Conservation (phyloP, 1,140 invertebrate species). For the Cylas formicarius region DNA sequence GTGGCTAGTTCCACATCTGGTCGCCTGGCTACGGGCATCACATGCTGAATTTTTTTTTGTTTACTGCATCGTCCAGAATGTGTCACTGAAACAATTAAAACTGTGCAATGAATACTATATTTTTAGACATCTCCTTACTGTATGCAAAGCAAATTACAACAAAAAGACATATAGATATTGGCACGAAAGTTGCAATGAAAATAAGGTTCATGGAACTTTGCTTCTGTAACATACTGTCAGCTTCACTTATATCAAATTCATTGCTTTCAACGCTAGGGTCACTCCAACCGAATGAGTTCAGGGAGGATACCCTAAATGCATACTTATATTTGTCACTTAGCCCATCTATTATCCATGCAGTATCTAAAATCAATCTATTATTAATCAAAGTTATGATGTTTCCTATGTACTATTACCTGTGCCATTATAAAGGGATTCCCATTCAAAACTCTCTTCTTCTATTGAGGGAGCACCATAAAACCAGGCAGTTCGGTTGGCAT, state of each 20-base stretch:
- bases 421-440: constrained; percentile 74
- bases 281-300: constrained; percentile 78
- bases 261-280: constrained; percentile 50
- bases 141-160: constrained; percentile 43
- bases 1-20: constrained; percentile 81
- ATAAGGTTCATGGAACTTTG: constrained; percentile 49
- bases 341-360: constrained; percentile 69
- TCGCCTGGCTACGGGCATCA: constrained; percentile 27
- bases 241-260: constrained; percentile 47
- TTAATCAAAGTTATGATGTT: too few species aligned
- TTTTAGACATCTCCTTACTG: constrained; percentile 41
- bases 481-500: constrained; percentile 30
- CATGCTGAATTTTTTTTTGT: constrained; percentile 24
- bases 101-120: neutral
- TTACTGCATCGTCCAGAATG: constrained; percentile 19
- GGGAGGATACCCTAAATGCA: constrained; percentile 67
- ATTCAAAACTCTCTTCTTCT: constrained; percentile 47
- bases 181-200: constrained; percentile 52
- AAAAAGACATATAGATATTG: constrained; percentile 43
- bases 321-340: constrained; percentile 56
- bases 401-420: constrained; percentile 54
- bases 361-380: constrained; percentile 45
- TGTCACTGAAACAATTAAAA: constrained; percentile 12
- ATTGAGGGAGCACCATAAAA: constrained; percentile 37
- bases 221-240: constrained; percentile 52